Evolutionary conservation across 1,140 invertebrate genomes (phyloP).

Genomic region (Drosophila murphyi): DNA sequence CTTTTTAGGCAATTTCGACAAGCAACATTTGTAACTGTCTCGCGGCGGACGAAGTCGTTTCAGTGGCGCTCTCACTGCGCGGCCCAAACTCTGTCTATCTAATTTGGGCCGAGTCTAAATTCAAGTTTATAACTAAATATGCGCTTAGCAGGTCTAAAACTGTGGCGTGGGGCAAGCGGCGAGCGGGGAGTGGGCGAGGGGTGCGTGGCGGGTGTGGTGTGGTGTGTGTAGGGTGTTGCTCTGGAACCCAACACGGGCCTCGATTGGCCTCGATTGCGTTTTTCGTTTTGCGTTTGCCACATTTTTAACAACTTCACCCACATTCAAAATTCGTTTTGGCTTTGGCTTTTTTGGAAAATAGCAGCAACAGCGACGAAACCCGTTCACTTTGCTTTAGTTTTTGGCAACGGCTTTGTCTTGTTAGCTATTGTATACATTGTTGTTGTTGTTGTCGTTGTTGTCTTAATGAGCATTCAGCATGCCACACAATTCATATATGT

Average conservation of each 20-base stretch:
- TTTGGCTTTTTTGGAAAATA: slow-evolving; percentile 53
- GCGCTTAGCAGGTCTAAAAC: slow-evolving; percentile 48
- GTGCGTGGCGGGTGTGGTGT: background rate
- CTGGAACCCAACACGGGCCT: slow-evolving; percentile 30
- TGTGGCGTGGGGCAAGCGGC: background rate
- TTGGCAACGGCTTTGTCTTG: slow-evolving; percentile 42
- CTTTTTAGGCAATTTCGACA: slow-evolving; percentile 1
- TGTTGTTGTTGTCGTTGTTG: slow-evolving; percentile 1
- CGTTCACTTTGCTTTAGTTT: slow-evolving; percentile 57
- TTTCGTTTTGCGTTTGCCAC: slow-evolving; percentile 63
- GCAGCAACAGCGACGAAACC: slow-evolving; percentile 45
- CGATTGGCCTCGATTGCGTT: slow-evolving; percentile 72
- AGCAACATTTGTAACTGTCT: slow-evolving; percentile 27
- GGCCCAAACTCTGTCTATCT: slow-evolving; percentile 34
- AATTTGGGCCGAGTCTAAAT: slow-evolving; percentile 74
- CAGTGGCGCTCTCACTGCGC: slow-evolving; percentile 20
- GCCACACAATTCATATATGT: too few species aligned
- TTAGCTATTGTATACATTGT: slow-evolving; percentile 20
- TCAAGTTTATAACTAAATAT: slow-evolving; percentile 81
- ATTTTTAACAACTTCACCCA: slow-evolving; percentile 81
- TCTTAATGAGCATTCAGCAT: slow-evolving; percentile 15
- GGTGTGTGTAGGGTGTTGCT: slow-evolving; percentile 19
- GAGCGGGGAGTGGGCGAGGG: background rate
- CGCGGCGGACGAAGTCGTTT: background rate
- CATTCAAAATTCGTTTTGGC: slow-evolving; percentile 82